A percentile compares a stretch with the other conserved stretches of the same genome.
Conservation (phyloP, 2,888 invertebrate species). For the Protodeltote pygarga region DNA sequence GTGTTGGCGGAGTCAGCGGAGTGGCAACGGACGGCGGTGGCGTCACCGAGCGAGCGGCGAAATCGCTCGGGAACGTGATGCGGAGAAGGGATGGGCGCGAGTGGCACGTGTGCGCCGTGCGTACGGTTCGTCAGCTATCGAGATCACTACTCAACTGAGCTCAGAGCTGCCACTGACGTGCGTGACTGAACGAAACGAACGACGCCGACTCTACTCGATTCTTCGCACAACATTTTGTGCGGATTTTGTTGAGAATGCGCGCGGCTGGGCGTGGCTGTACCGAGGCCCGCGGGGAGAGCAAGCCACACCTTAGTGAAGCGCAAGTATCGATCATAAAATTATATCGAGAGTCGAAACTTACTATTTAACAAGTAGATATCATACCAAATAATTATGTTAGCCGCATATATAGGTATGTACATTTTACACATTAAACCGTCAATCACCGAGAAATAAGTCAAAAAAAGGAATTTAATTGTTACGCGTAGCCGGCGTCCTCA, state of each 20-base stretch:
- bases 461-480: too few species aligned
- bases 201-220: conserved; percentile 65
- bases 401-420: too few species aligned
- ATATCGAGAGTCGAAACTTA: conserved; percentile 54
- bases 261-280: conserved; percentile 78
- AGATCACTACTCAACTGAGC: conserved; percentile 77
- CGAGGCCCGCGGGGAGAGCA: conserved; percentile 76
- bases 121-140: conserved; percentile 73
- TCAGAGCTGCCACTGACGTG: conserved; percentile 66
- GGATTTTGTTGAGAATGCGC: conserved; percentile 80
- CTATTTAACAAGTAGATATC: too few species aligned
- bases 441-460: too few species aligned
- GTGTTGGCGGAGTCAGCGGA: conserved; percentile 41
- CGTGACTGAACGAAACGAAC: conserved; percentile 72
- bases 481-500: too few species aligned
- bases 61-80: conserved; percentile 58
- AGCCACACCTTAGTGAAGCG: conserved; percentile 67
- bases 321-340: conserved; percentile 65
- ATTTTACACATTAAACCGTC: too few species aligned
- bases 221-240: conserved; percentile 76
- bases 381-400: too few species aligned
- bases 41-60: conserved; percentile 63
- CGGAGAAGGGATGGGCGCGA: conserved; percentile 67
- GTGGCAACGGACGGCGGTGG: conserved; percentile 44
- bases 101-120: conserved; percentile 77